Evolutionary conservation across 2,888 invertebrate species (phyloP).

Genomic region (Philereme transversata): DNA sequence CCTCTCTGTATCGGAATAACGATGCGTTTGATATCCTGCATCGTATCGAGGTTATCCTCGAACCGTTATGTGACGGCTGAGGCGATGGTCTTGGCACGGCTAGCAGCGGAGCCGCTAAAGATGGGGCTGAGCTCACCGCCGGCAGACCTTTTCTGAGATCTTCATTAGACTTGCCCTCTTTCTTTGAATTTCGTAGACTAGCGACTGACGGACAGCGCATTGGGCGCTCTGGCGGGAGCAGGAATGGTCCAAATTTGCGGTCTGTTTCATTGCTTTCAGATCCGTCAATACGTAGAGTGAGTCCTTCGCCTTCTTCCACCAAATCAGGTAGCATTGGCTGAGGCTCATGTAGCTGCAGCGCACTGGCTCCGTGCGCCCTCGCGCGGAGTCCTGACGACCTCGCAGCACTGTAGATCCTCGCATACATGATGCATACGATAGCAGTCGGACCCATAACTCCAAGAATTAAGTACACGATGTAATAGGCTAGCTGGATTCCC

Average conservation of each 20-base stretch:
- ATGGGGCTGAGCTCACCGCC: slow-evolving; percentile 81
- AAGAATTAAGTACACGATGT: slow-evolving; percentile 67
- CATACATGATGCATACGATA: slow-evolving; percentile 89
- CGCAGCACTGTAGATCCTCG: slow-evolving; percentile 90
- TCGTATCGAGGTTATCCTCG: slow-evolving; percentile 89
- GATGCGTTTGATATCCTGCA: slow-evolving; percentile 93
- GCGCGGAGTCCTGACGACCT: slow-evolving; percentile 85
- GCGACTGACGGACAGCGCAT: slow-evolving; percentile 76
- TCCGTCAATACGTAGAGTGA: slow-evolving; percentile 73
- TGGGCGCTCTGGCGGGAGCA: slow-evolving; percentile 74
- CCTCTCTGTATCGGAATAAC: slow-evolving; percentile 93
- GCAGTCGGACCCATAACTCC: slow-evolving; percentile 78
- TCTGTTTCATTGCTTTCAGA: slow-evolving; percentile 55
- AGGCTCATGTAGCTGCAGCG: slow-evolving; percentile 80
- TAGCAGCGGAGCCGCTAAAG: slow-evolving; percentile 70
- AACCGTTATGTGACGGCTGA: slow-evolving; percentile 75
- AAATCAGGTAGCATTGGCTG: slow-evolving; percentile 70
- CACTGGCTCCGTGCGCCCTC: slow-evolving; percentile 75
- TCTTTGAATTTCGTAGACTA: slow-evolving; percentile 70
- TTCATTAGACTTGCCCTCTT: slow-evolving; percentile 71
- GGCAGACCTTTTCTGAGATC: slow-evolving; percentile 71
- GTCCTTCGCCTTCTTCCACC: slow-evolving; percentile 72
- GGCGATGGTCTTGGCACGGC: slow-evolving; percentile 68
- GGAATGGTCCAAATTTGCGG: slow-evolving; percentile 73
- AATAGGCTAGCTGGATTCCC: slow-evolving; percentile 66